phyloP scores from a whole-genome alignment of 2,888 invertebrate genomes.

The Trimorus sp. region DNA sequence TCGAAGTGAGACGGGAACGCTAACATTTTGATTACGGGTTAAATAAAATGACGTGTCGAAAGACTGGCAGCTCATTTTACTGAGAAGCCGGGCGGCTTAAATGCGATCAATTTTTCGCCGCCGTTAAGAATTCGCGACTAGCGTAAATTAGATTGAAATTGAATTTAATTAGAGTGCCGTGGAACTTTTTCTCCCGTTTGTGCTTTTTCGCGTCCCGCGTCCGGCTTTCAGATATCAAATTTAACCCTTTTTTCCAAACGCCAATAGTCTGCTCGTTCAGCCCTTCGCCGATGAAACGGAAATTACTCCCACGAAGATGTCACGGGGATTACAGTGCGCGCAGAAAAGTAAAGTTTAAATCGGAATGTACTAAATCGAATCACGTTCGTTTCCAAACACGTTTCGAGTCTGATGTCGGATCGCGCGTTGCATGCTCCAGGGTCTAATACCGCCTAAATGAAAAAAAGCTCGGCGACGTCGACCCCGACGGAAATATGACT shows the following conservation, averaged over 20 bases:
- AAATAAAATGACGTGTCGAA: no score
- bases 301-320: constrained; percentile 77
- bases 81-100: not conserved
- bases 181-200: constrained; percentile 53
- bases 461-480: constrained; percentile 42
- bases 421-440: constrained; percentile 56
- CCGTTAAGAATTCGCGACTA: constrained; percentile 57
- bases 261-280: constrained; percentile 42
- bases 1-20: no score
- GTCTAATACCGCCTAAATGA: constrained; percentile 58
- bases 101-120: constrained; percentile 39
- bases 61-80: no score
- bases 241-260: constrained; percentile 49
- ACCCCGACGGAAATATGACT: constrained; percentile 47
- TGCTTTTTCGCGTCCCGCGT: constrained; percentile 52
- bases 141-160: constrained; percentile 74
- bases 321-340: constrained; percentile 68
- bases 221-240: constrained; percentile 56
- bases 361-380: constrained; percentile 80
- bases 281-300: constrained; percentile 75
- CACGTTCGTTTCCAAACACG: constrained; percentile 75
- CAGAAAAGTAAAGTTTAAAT: constrained; percentile 78
- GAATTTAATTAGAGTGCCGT: constrained; percentile 75
- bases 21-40: no score
- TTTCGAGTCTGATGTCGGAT: constrained; percentile 53